A percentile compares a stretch with the other conserved stretches of the same genome.
phyloP scores from a whole-genome alignment of 2,113 vertebrate species.

The Anhinga rufa region DNA sequence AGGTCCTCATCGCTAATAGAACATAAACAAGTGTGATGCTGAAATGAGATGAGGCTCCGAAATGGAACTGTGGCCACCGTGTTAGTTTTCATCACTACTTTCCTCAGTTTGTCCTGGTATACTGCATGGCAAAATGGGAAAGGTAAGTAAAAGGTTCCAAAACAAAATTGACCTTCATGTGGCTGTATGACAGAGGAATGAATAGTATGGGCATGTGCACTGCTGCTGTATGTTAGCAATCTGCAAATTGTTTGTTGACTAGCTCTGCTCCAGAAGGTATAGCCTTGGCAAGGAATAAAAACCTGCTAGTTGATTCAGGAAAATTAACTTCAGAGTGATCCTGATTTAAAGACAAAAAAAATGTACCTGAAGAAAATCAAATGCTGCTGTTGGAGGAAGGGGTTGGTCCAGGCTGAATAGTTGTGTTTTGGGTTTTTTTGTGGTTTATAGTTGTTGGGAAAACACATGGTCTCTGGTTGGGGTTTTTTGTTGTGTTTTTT shows the following conservation, averaged over 20 bases:
- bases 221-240: neutral
- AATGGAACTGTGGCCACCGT: conserved; percentile 98
- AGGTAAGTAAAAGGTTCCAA: conserved; percentile 75
- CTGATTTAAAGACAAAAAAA: neutral
- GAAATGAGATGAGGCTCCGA: conserved; percentile 99
- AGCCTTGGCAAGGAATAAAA: neutral
- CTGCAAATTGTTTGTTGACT: neutral
- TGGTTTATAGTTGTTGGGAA: neutral
- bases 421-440: neutral
- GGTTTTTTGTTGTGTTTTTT: neutral
- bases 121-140: conserved; percentile 98
- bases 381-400: neutral
- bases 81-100: conserved; percentile 93
- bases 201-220: neutral
- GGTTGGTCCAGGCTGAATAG: neutral
- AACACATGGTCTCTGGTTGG: neutral
- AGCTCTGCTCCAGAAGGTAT: neutral
- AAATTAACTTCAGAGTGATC: neutral
- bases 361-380: neutral
- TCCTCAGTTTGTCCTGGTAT: conserved; percentile 98
- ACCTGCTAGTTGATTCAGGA: neutral
- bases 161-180: neutral
- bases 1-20: conserved; percentile 5
- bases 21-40: conserved; percentile 81
- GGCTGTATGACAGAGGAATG: neutral